Conservation (phyloP, 2,888 invertebrate genomes). For the Polia nebulosa region DNA sequence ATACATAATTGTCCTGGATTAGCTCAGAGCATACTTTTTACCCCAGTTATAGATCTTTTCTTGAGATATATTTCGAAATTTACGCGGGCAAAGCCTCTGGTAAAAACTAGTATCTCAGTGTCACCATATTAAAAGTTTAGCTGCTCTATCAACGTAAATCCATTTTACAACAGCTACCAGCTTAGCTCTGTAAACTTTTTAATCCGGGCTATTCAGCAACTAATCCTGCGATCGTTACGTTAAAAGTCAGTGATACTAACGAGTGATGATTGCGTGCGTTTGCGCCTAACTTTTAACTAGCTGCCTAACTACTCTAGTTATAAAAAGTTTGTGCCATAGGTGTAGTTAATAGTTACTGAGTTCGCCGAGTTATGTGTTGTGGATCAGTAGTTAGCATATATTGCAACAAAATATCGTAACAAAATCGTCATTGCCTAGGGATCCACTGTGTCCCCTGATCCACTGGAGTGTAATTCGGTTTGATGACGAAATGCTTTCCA, state of each 20-base stretch:
- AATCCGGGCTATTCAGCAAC: constrained; percentile 18
- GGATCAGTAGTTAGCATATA: not conserved
- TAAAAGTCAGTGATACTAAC: constrained; percentile 44
- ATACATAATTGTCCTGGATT: no score
- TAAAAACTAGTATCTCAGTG: not conserved
- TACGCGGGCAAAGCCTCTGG: not conserved
- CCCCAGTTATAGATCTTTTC: no score
- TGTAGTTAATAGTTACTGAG: not conserved
- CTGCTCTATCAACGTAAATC: not conserved
- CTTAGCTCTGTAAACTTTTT: constrained; percentile 11
- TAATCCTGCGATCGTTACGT: constrained; percentile 42
- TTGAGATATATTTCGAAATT: not conserved
- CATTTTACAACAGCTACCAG: not conserved
- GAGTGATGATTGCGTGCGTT: constrained; percentile 28
- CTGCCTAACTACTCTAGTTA: constrained; percentile 55
- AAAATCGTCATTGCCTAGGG: no score
- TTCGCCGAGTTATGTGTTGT: not conserved
- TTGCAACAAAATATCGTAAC: not conserved
- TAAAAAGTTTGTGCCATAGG: constrained; percentile 53
- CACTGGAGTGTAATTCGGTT: no score
- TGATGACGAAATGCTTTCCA: no score
- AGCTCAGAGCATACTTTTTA: no score
- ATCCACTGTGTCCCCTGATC: no score
- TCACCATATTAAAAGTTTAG: not conserved
- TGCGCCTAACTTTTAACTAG: constrained; percentile 67